These are phyloP conservation scores for Axea sp. DNA, from an alignment of 2,888 invertebrate species.

Conservation along the genomic window DNA sequence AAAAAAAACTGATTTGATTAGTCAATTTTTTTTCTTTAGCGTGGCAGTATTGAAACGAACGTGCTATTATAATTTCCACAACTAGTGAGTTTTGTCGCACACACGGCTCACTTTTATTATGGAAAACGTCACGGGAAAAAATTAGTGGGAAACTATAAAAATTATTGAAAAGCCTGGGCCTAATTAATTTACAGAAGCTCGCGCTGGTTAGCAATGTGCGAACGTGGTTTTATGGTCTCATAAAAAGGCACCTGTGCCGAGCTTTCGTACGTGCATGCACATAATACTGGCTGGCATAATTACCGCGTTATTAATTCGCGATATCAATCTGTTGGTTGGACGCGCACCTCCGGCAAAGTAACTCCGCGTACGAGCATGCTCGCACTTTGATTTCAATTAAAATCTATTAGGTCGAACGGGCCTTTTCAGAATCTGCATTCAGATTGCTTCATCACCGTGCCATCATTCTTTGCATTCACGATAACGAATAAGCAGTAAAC, in stretches of 20 bases:
- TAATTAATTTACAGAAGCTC: too few species aligned
- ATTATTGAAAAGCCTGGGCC: too few species aligned
- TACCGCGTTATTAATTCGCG: constrained; percentile 68
- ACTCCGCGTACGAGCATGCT: constrained; percentile 25
- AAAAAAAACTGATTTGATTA: too few species aligned
- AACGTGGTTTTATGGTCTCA: constrained; percentile 9
- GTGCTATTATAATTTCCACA: too few species aligned
- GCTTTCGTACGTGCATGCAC: constrained; percentile 31
- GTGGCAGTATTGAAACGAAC: too few species aligned
- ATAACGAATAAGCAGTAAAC: constrained; percentile 49
- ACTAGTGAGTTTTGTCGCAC: too few species aligned
- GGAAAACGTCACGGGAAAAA: too few species aligned
- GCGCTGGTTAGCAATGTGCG: constrained; percentile 7
- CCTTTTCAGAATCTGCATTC: constrained; percentile 62
- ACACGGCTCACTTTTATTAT: too few species aligned
- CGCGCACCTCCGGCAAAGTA: constrained; percentile 57
- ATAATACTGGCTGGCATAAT: constrained; percentile 62
- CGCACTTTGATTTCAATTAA: constrained; percentile 66
- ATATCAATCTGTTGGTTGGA: constrained; percentile 69
- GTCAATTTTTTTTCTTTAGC: too few species aligned
- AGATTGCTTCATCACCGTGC: constrained; percentile 55
- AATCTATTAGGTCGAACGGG: constrained; percentile 67
- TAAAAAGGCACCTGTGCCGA: constrained; percentile 19
- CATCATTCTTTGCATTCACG: constrained; percentile 12
- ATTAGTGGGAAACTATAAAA: too few species aligned